Conservation (phyloP, 2,888 invertebrate species). For the Koerneria pararmatus region DNA sequence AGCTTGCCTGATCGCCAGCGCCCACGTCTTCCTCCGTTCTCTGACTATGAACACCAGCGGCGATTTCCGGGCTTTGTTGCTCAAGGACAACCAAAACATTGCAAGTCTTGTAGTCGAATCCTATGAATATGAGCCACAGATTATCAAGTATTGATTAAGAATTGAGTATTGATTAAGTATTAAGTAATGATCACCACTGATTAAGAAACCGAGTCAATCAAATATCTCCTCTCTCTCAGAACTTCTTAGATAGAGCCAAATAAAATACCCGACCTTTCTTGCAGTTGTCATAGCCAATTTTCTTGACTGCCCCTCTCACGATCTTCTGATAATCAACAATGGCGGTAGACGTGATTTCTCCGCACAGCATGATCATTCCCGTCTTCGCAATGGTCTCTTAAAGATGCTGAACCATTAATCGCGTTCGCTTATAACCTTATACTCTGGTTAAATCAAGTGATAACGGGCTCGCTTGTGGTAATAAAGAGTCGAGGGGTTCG, state of each 20-base stretch:
- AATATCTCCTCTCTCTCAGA: no score
- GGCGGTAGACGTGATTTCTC: slow-evolving; percentile 97
- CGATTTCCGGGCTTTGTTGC: slow-evolving; percentile 89
- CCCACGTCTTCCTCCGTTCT: slow-evolving; percentile 79
- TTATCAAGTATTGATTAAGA: no score
- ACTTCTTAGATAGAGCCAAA: no score
- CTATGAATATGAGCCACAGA: no score
- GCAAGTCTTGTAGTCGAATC: slow-evolving; percentile 99
- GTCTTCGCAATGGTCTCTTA: slow-evolving; percentile 93
- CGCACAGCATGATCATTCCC: slow-evolving; percentile 94
- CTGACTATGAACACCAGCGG: slow-evolving; percentile 84
- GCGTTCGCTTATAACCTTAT: no score
- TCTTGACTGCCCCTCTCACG: slow-evolving; percentile 89
- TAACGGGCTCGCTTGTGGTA: no score
- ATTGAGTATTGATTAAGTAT: no score
- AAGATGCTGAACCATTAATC: slow-evolving; percentile 32
- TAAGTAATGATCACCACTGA: no score
- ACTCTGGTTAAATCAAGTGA: no score
- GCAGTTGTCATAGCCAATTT: slow-evolving; percentile 97
- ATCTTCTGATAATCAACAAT: slow-evolving; percentile 95
- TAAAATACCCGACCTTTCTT: slow-evolving; percentile 69
- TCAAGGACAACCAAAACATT: slow-evolving; percentile 94
- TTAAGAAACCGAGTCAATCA: no score
- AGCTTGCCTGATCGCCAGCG: slow-evolving; percentile 88
- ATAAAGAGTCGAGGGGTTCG: no score